Conservation (phyloP, 2,888 invertebrate genomes). For the Eupelmus urozonus region DNA sequence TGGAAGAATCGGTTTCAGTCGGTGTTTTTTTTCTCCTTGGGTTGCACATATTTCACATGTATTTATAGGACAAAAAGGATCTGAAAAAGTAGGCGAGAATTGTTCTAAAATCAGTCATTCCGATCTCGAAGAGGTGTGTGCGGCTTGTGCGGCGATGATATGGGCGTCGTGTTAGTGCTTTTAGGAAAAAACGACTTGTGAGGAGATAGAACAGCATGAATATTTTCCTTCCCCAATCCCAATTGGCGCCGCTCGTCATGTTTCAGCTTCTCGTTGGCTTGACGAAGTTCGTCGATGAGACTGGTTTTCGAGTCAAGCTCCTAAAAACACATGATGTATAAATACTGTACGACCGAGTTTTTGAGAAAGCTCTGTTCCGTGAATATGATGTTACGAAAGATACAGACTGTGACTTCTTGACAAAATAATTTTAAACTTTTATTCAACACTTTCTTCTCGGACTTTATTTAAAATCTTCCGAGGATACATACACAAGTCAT, state of each 20-base stretch:
- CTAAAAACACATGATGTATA: conserved; percentile 57
- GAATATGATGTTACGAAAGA: conserved; percentile 4
- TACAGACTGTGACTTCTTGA: conserved; percentile 6
- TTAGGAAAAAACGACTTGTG: conserved; percentile 55
- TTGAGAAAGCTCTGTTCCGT: neutral
- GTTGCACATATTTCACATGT: conserved; percentile 10
- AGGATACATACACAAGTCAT: conserved; percentile 40
- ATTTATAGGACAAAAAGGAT: conserved; percentile 2
- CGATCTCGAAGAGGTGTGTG: conserved; percentile 58
- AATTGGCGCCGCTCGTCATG: conserved; percentile 43
- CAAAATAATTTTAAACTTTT: conserved; percentile 25
- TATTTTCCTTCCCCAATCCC: conserved; percentile 56
- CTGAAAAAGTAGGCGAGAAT: conserved; percentile 30
- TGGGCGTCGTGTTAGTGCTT: conserved; percentile 54
- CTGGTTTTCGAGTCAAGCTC: conserved; percentile 53
- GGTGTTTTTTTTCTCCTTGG: neutral
- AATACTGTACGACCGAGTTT: conserved; percentile 44
- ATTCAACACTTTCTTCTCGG: conserved; percentile 41
- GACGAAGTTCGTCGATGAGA: conserved; percentile 51
- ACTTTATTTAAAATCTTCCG: conserved; percentile 41
- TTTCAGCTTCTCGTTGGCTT: conserved; percentile 50
- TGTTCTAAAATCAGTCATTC: conserved; percentile 54
- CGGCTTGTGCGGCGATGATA: conserved; percentile 56
- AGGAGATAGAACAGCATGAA: conserved; percentile 48
- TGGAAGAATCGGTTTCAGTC: conserved; percentile 35